phyloP scores from a whole-genome alignment of 2,888 invertebrate species.

The Andrena chrysosceles region DNA sequence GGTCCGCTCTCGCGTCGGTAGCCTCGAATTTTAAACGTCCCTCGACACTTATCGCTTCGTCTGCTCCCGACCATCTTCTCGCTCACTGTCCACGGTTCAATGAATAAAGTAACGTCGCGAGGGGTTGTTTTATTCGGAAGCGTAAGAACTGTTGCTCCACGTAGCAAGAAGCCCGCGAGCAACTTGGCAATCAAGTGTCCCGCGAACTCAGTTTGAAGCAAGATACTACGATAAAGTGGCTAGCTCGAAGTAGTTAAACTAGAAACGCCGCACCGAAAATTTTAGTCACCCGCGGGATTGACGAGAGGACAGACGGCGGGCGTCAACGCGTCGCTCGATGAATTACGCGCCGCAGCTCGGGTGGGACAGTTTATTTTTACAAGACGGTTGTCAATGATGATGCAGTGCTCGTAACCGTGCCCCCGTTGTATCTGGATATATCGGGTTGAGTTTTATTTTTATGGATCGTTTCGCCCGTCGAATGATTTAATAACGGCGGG shows the following conservation, averaged over 20 bases:
- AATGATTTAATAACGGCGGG: slow-evolving; percentile 54
- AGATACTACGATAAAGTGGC: not conserved
- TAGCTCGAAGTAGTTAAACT: slow-evolving; percentile 4
- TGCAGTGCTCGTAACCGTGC: slow-evolving; percentile 36
- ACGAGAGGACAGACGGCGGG: slow-evolving; percentile 18
- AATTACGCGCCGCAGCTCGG: slow-evolving; percentile 35
- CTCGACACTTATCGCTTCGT: not conserved
- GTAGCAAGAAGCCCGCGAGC: not conserved
- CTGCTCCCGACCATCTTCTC: no score
- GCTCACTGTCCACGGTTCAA: no score
- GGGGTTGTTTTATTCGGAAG: no score
- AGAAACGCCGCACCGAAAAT: not conserved
- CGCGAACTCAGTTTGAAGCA: not conserved
- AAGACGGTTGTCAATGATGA: slow-evolving; percentile 58
- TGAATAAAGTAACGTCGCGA: no score
- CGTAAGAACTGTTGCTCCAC: not conserved
- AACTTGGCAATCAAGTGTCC: not conserved
- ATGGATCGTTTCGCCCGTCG: slow-evolving; percentile 38
- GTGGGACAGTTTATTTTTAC: slow-evolving; percentile 57
- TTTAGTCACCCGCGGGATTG: not conserved
- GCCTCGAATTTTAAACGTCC: slow-evolving; percentile 11
- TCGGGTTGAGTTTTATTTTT: slow-evolving; percentile 46
- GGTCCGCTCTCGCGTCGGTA: slow-evolving; percentile 11
- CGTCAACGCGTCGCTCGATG: slow-evolving; percentile 31
- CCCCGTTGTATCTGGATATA: slow-evolving; percentile 20